These are phyloP conservation scores for Odontothrips loti DNA, from an alignment of 2,888 invertebrate genomes.

Conservation along the genomic window DNA sequence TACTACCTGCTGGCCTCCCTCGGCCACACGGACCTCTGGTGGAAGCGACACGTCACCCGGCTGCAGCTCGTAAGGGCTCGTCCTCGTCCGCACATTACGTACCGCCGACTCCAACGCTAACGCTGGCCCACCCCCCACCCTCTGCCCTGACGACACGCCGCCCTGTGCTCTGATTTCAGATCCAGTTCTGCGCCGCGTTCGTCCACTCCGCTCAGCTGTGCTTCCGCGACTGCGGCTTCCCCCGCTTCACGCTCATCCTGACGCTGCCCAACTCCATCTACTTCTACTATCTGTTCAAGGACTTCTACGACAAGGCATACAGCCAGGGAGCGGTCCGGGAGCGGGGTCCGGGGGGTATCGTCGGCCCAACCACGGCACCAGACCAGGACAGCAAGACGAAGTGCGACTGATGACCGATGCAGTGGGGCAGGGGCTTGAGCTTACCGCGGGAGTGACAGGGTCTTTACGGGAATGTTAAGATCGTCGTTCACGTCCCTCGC, in stretches of 20 bases:
- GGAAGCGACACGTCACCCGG: conserved; percentile 44
- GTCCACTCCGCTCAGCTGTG: conserved; percentile 42
- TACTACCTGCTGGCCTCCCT: conserved; percentile 43
- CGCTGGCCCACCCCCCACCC: neutral
- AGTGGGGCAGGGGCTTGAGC: neutral
- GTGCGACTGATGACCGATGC: neutral
- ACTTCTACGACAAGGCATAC: conserved; percentile 52
- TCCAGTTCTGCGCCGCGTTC: conserved; percentile 43
- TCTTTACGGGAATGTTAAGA: too few species aligned
- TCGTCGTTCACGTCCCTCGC: too few species aligned
- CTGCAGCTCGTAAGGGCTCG: conserved; percentile 41
- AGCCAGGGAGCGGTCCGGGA: conserved; percentile 16
- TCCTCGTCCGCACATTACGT: neutral
- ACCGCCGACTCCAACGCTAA: too few species aligned
- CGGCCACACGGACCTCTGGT: conserved; percentile 43
- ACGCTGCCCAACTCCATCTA: conserved; percentile 44
- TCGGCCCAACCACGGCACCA: neutral
- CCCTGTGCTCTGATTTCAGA: conserved; percentile 36
- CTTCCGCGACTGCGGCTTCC: conserved; percentile 43
- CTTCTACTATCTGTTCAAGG: conserved; percentile 52
- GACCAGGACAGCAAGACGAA: neutral
- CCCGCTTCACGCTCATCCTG: conserved; percentile 41
- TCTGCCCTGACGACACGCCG: neutral
- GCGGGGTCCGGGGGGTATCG: neutral
- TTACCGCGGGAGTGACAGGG: neutral